These are phyloP conservation scores for Protosalanx chinensis DNA, from an alignment of 2,797 vertebrate genomes.

Conservation along the genomic window DNA sequence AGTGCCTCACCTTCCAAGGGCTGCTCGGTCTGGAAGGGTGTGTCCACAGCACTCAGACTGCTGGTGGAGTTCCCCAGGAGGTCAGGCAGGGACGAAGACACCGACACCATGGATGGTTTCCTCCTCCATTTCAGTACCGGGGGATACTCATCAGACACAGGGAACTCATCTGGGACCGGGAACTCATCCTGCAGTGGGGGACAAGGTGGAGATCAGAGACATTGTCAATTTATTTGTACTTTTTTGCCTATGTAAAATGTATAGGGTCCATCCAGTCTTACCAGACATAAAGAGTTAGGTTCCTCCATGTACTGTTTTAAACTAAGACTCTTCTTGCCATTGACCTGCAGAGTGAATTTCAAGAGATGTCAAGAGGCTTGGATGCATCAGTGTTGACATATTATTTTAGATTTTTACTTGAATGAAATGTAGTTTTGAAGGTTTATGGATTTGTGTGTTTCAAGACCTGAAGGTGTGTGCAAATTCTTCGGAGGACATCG, in stretches of 20 bases:
- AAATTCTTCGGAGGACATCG: constrained; percentile 88
- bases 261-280: constrained; percentile 54
- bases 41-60: constrained; percentile 76
- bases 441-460: neutral
- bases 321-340: constrained; percentile 89
- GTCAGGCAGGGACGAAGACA: constrained; percentile 83
- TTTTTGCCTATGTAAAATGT: neutral
- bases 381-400: neutral
- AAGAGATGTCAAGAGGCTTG: constrained; percentile 16
- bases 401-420: no score
- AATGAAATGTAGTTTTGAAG: neutral
- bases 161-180: constrained; percentile 77
- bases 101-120: constrained; percentile 79
- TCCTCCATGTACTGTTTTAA: constrained; percentile 86
- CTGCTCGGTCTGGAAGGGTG: constrained; percentile 75
- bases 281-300: constrained; percentile 77
- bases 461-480: constrained; percentile 91
- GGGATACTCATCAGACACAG: constrained; percentile 75
- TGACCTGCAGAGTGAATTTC: constrained; percentile 64
- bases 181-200: constrained; percentile 60
- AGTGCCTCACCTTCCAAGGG: constrained; percentile 70
- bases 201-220: constrained; percentile 1
- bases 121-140: constrained; percentile 86
- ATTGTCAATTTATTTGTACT: neutral
- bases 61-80: constrained; percentile 78